Evolutionary conservation across 2,113 vertebrate genomes (phyloP), one percentile per base, ranked within the genome.

Genomic region (Hiodon alosoides): DNA sequence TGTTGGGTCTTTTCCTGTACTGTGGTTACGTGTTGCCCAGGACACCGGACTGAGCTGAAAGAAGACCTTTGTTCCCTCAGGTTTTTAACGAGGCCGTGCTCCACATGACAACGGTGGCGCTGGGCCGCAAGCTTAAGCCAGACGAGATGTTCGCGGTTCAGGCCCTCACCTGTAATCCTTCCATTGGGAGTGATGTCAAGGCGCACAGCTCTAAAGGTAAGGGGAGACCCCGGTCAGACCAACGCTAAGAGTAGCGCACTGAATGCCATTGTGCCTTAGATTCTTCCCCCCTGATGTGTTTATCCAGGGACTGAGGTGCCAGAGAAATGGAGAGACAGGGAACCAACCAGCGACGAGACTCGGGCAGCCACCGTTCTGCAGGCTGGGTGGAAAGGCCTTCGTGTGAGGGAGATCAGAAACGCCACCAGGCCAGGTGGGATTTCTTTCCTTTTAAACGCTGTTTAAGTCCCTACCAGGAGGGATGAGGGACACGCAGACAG

Each of bases 11-110:
- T n/a, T n/a, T n/a, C n/a, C n/a, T n/a, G n/a, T n/a, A n/a, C n/a
- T n/a, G n/a, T n/a, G n/a, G n/a, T n/a, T n/a, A n/a, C n/a, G n/a
- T n/a, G n/a, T n/a, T n/a, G n/a, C n/a, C n/a, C n/a, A n/a, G n/a
- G n/a, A n/a, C n/a, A 59, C 7, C 4, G 58, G 8, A 59, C 7
- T 8, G 58, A 59, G 14, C 14, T 14, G 58, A 16, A 62, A 17
- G 13, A 1, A n/a, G n/a, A 17, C 61, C 4, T 76, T 46, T 60
- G 14, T 72, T 79, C 77, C 83, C 87, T 55, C 80, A 98, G 95
- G 81, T 88, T 74, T 98, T 98, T 81, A 89, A 89, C 80, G 73
- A 80, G 72, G 94, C 93, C 7, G 84, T 98, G 81, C 91, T 93
- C 88, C 80, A 78, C 81, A 90, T 95, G 89, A 85, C 96, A 16